Evolutionary conservation across 2,113 vertebrate genomes (phyloP).

Genomic region (Dolichallabes microphthalmus): DNA sequence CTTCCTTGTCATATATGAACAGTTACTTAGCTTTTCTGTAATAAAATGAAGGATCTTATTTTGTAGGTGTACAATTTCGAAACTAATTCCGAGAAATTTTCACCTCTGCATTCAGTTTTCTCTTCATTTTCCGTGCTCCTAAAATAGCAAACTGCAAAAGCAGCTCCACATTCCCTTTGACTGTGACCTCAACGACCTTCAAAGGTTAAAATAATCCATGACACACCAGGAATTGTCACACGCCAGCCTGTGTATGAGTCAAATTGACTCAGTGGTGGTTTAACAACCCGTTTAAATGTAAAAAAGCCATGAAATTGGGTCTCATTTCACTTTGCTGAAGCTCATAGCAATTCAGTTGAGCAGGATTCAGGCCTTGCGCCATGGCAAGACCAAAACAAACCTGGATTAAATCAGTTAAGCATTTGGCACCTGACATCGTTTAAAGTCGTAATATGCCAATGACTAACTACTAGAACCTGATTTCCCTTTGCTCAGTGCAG

Average conservation of each 20-base stretch:
- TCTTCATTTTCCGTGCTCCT: neutral
- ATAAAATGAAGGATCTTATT: neutral
- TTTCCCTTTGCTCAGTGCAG: neutral
- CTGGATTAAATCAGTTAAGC: neutral
- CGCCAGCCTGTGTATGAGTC: neutral
- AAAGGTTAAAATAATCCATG: neutral
- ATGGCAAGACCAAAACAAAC: constrained; percentile 1
- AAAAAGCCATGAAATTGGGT: neutral
- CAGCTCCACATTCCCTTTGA: constrained; percentile 1
- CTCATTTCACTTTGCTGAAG: neutral
- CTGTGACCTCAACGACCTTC: neutral
- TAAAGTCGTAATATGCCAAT: neutral
- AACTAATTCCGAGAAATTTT: neutral
- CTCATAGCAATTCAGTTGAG: neutral
- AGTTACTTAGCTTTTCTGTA: too few species aligned
- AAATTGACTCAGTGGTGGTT: neutral
- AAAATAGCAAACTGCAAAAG: constrained; percentile 21
- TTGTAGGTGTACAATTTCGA: neutral
- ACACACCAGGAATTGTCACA: neutral
- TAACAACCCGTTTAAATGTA: neutral
- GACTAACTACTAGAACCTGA: neutral
- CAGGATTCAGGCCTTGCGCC: neutral
- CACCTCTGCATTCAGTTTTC: neutral
- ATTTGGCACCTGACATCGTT: neutral
- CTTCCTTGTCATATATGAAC: too few species aligned